These are phyloP conservation scores for Marmota flaviventris DNA, from an alignment of 2,113 vertebrate genomes.

Conservation along the genomic window DNA sequence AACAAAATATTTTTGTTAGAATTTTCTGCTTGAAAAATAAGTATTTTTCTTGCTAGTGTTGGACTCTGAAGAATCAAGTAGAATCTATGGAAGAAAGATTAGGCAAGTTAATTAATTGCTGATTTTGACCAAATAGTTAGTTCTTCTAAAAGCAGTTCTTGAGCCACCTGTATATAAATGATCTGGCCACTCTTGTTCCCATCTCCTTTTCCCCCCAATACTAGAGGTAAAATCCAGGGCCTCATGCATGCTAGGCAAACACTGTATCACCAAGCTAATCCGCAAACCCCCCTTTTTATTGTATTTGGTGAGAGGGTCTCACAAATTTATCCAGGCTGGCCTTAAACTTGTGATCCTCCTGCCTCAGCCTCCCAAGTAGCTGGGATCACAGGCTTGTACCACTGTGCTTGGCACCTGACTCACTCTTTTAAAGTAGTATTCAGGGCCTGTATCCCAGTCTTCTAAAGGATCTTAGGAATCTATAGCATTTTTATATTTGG, in stretches of 20 bases:
- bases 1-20: constrained; percentile 29
- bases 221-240: not conserved
- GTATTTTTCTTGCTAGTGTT: constrained; percentile 58
- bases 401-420: not conserved
- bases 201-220: not conserved
- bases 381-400: not conserved
- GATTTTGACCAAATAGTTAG: constrained; percentile 12
- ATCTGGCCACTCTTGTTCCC: not conserved
- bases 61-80: constrained; percentile 9
- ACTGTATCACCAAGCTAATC: not conserved
- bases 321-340: not conserved
- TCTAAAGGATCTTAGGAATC: constrained; percentile 13
- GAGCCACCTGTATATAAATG: not conserved
- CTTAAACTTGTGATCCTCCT: not conserved
- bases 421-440: not conserved
- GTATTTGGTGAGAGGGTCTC: not conserved
- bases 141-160: constrained; percentile 35
- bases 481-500: not conserved
- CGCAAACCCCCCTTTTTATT: not conserved
- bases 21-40: constrained; percentile 60
- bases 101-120: constrained; percentile 36
- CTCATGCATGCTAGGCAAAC: not conserved
- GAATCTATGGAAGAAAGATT: constrained; percentile 33
- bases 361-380: not conserved
- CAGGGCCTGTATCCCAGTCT: not conserved